Conservation (phyloP, 2,113 vertebrate species). For the Nettapus auritus region DNA sequence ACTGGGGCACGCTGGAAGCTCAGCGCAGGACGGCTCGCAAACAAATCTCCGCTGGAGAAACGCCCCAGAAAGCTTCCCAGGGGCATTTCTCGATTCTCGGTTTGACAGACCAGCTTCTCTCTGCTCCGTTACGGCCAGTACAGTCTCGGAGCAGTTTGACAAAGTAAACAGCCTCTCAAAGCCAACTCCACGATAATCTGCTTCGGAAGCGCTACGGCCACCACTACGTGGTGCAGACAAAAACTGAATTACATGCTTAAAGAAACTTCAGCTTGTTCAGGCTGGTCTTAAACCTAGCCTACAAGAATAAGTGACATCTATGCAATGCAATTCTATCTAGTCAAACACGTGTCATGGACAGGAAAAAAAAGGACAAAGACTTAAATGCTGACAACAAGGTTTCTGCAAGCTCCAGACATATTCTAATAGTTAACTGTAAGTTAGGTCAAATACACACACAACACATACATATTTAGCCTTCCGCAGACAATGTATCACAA, state of each 20-base stretch:
- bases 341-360: fast-evolving
- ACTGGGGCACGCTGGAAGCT: neutral
- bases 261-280: neutral
- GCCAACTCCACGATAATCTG: neutral
- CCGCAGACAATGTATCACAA: neutral
- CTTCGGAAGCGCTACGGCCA: neutral
- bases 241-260: neutral
- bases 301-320: neutral
- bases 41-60: neutral
- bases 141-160: neutral
- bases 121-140: neutral
- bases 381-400: neutral
- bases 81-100: neutral
- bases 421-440: neutral
- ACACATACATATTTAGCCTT: neutral
- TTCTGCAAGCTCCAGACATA: neutral
- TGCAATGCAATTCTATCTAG: neutral
- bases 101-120: neutral
- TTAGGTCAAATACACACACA: neutral
- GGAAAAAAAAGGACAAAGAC: neutral
- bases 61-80: neutral
- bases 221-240: neutral
- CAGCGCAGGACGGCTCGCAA: neutral
- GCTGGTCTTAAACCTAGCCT: neutral
- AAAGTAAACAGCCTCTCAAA: neutral